Percentiles rank a stretch among this genome's conserved stretches.
Evolutionary conservation across 2,888 invertebrate genomes (phyloP).

Genomic region (Scaptomyza tumidula): DNA sequence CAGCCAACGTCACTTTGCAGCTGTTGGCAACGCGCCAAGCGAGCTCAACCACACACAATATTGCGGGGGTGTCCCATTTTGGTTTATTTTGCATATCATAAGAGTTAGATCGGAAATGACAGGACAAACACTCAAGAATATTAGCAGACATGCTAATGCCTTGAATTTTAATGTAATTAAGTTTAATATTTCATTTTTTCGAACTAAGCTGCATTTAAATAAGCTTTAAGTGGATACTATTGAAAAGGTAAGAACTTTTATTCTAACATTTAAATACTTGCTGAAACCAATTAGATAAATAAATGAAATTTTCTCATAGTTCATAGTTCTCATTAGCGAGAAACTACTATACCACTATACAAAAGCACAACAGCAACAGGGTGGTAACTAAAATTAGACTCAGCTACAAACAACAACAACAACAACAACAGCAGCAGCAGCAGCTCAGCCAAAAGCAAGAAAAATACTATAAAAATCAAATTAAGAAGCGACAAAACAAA

Average conservation of each 20-base stretch:
- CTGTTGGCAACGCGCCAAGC: conserved; percentile 58
- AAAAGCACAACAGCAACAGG: conserved; percentile 33
- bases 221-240: no score
- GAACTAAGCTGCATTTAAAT: no score
- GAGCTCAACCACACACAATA: conserved; percentile 32
- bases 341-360: background rate
- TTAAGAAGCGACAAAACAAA: conserved; percentile 40
- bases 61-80: conserved; percentile 47
- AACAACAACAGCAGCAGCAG: background rate
- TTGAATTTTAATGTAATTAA: no score
- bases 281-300: no score
- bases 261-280: no score
- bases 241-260: no score
- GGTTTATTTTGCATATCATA: background rate
- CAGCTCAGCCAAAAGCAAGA: conserved; percentile 38
- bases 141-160: background rate
- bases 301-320: no score
- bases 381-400: conserved; percentile 67
- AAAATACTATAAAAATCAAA: conserved; percentile 36
- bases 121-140: background rate
- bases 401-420: conserved; percentile 36
- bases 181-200: no score
- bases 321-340: background rate
- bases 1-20: conserved; percentile 10
- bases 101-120: conserved; percentile 66